Evolutionary conservation across 2,797 vertebrate species (phyloP).

Genomic region (Acomys russatus): DNA sequence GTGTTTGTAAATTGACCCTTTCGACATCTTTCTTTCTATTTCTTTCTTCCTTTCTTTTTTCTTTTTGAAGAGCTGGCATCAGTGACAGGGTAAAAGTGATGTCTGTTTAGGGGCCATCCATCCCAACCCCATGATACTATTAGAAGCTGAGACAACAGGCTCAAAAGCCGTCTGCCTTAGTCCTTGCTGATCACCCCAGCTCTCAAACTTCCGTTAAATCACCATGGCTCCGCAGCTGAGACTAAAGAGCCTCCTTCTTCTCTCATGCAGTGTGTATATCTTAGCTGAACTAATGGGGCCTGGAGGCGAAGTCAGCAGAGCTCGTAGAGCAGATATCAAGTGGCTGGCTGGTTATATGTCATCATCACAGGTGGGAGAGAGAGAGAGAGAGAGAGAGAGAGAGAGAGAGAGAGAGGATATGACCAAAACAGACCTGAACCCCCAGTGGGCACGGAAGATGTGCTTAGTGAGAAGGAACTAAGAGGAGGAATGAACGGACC

Average conservation of each 20-base stretch:
- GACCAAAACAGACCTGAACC: neutral
- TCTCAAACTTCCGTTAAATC: neutral
- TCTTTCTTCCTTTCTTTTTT: neutral
- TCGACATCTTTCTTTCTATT: neutral
- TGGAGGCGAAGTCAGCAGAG: neutral
- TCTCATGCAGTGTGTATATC: neutral
- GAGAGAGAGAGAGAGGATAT: neutral
- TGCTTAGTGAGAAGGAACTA: neutral
- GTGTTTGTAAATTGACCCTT: constrained; percentile 32
- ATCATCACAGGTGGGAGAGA: neutral
- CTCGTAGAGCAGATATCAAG: neutral
- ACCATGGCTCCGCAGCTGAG: neutral
- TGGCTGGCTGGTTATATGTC: neutral
- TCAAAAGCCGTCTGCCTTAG: neutral
- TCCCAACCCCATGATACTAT: neutral
- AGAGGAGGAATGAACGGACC: neutral
- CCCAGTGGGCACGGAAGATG: too few relatives aligned
- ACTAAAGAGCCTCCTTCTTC: neutral
- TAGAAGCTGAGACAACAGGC: neutral
- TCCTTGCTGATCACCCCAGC: neutral
- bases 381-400: neutral
- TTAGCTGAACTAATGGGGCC: neutral
- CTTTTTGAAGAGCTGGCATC: constrained; percentile 4
- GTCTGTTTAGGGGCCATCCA: neutral
- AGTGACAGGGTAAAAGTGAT: neutral